Base-by-base conservation (phyloP, 2,888 invertebrate species). In the Noctuana brunneofusca region DNA sequence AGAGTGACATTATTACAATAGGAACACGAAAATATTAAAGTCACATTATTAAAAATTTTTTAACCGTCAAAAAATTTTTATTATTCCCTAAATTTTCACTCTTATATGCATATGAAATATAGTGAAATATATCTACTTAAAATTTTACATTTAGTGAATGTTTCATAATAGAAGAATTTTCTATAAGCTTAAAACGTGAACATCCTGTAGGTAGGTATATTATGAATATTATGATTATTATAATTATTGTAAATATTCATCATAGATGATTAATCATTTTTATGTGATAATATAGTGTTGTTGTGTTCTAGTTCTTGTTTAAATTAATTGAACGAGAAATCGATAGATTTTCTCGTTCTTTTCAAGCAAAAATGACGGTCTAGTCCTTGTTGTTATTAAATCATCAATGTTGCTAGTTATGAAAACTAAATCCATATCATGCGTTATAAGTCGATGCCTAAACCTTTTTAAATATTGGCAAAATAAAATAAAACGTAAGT, bases 211-310 rank as follows among this genome's bases (percentile, higher is more conserved):
- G 0, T 43, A n/a, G n/a, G n/a, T n/a, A n/a, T n/a, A n/a, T n/a
- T n/a, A n/a, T n/a, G 4, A 30, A 43, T 43, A 16, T 43, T 43
- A 43, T 43, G 18, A 43, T 55, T 43, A 53, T 46, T 43, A 30
- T 43, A n/a, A 54, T 54, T 62, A 72, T 71, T 87, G 84, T 87
- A 88, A 79, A 85, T 87, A 86, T 78, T 86, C 86, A 87, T 89
- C 86, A 75, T 81, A 81, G 87, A 87, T 87, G 86, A 86, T 75
- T 71, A 70, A 75, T 76, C 78, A 76, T 68, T 69, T n/a, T 77
- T 54, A 60, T 87, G 87, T 87, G 86, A 87, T 87, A 87, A 78
- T 70, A 74, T 75, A 65, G 68, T 69, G 76, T 83, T 81, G 73
- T 82, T 79, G 72, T 78, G 75, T 77, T 73, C 70, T 79, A 82